A percentile compares a stretch with the other conserved stretches of the same genome.
Evolutionary conservation across 2,113 vertebrate genomes (phyloP).

Genomic region (Sorex araneus): DNA sequence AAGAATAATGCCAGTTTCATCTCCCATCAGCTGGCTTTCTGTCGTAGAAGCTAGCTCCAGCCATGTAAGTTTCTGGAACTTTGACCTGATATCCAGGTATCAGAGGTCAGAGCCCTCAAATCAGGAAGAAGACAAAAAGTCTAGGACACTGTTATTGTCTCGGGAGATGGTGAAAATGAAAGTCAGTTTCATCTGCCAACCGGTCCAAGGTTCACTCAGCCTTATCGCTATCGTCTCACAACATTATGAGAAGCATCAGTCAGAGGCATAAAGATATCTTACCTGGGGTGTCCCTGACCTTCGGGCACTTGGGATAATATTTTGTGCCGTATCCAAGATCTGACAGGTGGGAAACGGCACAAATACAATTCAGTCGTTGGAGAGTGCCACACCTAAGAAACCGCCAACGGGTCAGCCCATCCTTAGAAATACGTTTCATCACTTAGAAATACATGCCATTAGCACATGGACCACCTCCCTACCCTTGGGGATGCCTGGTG

Average conservation of each 20-base stretch:
- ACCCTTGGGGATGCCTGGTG: too few species aligned
- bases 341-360: neutral
- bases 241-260: constrained; percentile 31
- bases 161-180: neutral
- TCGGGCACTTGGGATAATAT: neutral
- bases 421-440: constrained; percentile 3
- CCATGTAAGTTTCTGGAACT: constrained; percentile 49
- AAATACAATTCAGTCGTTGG: neutral
- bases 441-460: neutral
- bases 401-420: neutral
- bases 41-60: neutral
- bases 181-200: constrained; percentile 65
- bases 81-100: constrained; percentile 58
- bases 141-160: constrained; percentile 5
- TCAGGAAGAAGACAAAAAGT: constrained; percentile 65
- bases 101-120: constrained; percentile 46
- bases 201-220: constrained; percentile 71
- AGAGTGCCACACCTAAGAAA: neutral
- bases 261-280: constrained; percentile 51
- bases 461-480: too few species aligned
- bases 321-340: constrained; percentile 22
- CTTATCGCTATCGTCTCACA: constrained; percentile 59
- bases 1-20: neutral
- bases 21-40: neutral
- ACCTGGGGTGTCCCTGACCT: constrained; percentile 16